A percentile compares a stretch with the other conserved stretches of the same genome.
phyloP scores from a whole-genome alignment of 2,888 invertebrate species.

The Orthosia gracilis region DNA sequence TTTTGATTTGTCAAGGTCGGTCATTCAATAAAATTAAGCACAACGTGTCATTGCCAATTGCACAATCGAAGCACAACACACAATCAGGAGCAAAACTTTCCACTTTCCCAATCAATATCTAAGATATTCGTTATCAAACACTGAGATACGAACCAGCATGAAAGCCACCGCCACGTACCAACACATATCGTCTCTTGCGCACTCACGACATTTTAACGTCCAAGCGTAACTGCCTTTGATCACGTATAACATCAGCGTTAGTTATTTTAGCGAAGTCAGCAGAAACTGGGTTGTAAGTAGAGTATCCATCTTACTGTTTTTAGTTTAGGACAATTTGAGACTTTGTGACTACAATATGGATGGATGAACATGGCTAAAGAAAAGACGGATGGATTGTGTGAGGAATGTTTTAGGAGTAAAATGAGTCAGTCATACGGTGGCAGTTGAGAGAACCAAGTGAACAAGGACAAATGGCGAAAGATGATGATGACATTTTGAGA shows the following conservation, averaged over 20 bases:
- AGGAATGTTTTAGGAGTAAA: too few species aligned
- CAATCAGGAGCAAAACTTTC: conserved; percentile 11
- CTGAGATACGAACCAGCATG: conserved; percentile 80
- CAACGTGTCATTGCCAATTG: conserved; percentile 8
- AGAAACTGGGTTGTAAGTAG: conserved; percentile 49
- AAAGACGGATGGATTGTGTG: too few species aligned
- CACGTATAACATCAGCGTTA: conserved; percentile 75
- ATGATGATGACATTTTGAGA: too few species aligned
- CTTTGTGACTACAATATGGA: too few species aligned
- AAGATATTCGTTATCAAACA: conserved; percentile 54
- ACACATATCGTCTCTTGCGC: conserved; percentile 76
- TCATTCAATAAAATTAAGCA: background rate
- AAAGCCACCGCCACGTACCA: conserved; percentile 79
- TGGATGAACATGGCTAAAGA: too few species aligned
- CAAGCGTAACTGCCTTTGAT: conserved; percentile 61
- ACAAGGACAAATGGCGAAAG: too few species aligned
- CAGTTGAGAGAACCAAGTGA: too few species aligned
- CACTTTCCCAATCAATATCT: conserved; percentile 20
- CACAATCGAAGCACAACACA: conserved; percentile 20
- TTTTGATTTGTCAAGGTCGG: too few species aligned
- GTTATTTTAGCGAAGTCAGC: conserved; percentile 67
- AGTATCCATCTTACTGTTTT: conserved; percentile 35
- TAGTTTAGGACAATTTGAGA: conserved; percentile 26
- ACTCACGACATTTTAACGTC: conserved; percentile 79
- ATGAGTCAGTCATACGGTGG: too few species aligned